A percentile compares a stretch with the other conserved stretches of the same genome.
These are phyloP conservation scores for Sinotaia quadrata DNA, from an alignment of 2,888 invertebrate genomes.

Conservation along the genomic window DNA sequence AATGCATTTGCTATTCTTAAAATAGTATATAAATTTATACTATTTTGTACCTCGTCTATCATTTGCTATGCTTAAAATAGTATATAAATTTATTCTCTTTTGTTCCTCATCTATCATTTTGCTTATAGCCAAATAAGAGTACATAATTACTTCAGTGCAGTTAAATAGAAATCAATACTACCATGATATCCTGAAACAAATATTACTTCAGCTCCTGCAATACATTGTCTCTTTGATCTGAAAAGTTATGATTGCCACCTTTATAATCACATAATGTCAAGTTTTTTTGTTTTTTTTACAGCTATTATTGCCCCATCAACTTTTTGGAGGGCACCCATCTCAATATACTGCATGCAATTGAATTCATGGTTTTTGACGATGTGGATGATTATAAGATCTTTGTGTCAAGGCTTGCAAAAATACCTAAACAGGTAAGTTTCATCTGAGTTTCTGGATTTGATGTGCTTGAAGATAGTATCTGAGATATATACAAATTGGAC, in stretches of 20 bases:
- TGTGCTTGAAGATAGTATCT: not conserved
- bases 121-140: too few species aligned
- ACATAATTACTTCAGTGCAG: too few species aligned
- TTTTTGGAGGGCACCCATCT: conserved; percentile 58
- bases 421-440: conserved; percentile 59
- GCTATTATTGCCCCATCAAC: conserved; percentile 50
- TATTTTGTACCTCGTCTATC: too few species aligned
- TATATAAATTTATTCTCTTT: too few species aligned
- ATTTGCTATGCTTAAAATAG: too few species aligned
- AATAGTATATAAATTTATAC: too few species aligned
- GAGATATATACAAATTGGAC: not conserved
- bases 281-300: conserved; percentile 12
- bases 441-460: too few species aligned
- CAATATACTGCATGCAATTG: conserved; percentile 38
- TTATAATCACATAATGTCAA: not conserved
- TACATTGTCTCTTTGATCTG: not conserved
- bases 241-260: not conserved
- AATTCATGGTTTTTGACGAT: conserved; percentile 46
- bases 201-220: too few species aligned
- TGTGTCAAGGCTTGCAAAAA: conserved; percentile 51
- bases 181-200: too few species aligned
- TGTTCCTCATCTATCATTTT: too few species aligned
- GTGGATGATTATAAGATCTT: conserved; percentile 56
- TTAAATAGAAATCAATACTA: too few species aligned
- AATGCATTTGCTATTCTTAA: too few species aligned